Base-by-base conservation (phyloP, 2,888 invertebrate genomes). In the Erebia epiphron region DNA sequence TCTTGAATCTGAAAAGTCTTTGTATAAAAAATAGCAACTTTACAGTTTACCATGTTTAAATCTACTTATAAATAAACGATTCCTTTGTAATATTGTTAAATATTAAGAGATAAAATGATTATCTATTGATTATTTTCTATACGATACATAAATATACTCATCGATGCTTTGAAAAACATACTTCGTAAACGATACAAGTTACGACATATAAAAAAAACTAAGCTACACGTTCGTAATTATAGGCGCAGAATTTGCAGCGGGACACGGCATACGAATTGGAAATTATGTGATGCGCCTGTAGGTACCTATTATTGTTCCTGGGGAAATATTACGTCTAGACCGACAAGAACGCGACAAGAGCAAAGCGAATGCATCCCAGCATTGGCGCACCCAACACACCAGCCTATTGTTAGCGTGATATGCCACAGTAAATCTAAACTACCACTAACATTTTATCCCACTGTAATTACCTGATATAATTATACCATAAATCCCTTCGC, bases 281-380 rank as follows among this genome's bases (percentile, higher is more conserved):
- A 84, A 83, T 84, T 83, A 80, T 82, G 82, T 80, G 78, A 82
- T 81, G 82, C 78, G 82, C 82, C 80, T 80, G 80, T n/a, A n/a
- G n/a, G n/a, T 82, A 69, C 67, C 76, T 78, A 86, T 87, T 86
- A 85, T 82, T 82, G 81, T 85, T 82, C 77, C 78, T 79, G 77
- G 84, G 83, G 88, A 91, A 86, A 89, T 91, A 91, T 89, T 85
- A 84, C 84, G 92, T 93, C 92, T 92, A 93, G 92, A 93, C 91
- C 78, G 77, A 75, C 75, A 86, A 82, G 91, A 90, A 91, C 90
- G 91, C 82, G 82, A 79, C 71, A 74, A 82, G 86, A 91, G 86
- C 84, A 92, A 92, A 90, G 90, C 83, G 82, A 88, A 79, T 79
- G 78, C 79, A 79, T 35, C 75, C 75, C 79, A 16, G 21, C 81